phyloP scores from a whole-genome alignment of 2,113 vertebrate species.

The Isichthys henryi region DNA sequence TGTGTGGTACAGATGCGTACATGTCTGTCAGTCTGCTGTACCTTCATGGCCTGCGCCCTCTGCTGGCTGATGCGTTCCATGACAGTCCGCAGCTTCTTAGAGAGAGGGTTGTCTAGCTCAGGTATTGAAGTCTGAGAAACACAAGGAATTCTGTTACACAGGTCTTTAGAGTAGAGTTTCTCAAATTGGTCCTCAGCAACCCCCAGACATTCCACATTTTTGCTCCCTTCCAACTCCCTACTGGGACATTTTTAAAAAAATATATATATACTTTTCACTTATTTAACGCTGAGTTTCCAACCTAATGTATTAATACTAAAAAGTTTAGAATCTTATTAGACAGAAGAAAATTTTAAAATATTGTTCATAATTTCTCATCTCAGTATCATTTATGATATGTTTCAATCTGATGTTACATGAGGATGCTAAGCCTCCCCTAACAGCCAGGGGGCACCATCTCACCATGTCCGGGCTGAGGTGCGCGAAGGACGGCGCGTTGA shows the following conservation, averaged over 20 bases:
- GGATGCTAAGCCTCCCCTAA: background rate
- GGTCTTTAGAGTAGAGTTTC: too few relatives aligned
- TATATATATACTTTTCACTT: too few relatives aligned
- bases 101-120: constrained; percentile 71
- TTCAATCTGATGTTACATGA: background rate
- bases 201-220: too few relatives aligned
- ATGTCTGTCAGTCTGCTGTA: constrained; percentile 38
- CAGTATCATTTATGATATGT: background rate
- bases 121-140: constrained; percentile 67
- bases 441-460: constrained; percentile 39
- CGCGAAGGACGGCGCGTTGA: constrained; percentile 78
- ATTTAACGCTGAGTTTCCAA: background rate
- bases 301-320: background rate
- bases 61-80: constrained; percentile 65
- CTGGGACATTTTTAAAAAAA: too few relatives aligned
- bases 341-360: background rate
- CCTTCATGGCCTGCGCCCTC: constrained; percentile 83
- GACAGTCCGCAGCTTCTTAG: constrained; percentile 69
- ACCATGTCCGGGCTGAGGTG: constrained; percentile 74
- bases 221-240: too few relatives aligned
- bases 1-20: background rate
- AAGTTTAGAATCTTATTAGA: background rate
- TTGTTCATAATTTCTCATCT: background rate
- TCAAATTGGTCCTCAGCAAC: too few relatives aligned
- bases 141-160: constrained; percentile 9